A percentile compares a stretch with the other conserved stretches of the same genome.
phyloP scores from a whole-genome alignment of 2,888 invertebrate species.

The Drosophila recens region DNA sequence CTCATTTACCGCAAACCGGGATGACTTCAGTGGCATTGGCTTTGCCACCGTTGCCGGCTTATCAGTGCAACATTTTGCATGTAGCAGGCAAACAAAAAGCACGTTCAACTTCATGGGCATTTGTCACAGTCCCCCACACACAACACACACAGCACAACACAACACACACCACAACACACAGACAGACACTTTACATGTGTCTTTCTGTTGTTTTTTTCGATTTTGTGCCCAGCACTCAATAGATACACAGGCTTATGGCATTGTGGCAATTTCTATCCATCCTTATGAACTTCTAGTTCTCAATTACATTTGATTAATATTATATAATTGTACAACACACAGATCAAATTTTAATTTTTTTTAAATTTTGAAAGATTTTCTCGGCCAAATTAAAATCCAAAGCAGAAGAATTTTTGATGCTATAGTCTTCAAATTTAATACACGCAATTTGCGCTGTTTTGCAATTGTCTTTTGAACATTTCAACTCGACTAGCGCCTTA shows the following conservation, averaged over 20 bases:
- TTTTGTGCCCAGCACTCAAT: neutral
- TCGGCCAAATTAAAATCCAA: too few relatives aligned
- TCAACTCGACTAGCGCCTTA: too few relatives aligned
- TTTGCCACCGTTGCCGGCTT: conserved; percentile 70
- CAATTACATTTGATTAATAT: too few relatives aligned
- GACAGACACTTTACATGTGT: conserved; percentile 78
- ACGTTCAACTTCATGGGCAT: conserved; percentile 65
- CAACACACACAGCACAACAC: conserved; percentile 27
- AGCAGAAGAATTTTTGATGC: too few relatives aligned
- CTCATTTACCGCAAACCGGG: conserved; percentile 72
- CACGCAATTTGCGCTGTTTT: too few relatives aligned
- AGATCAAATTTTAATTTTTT: too few relatives aligned
- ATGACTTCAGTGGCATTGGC: conserved; percentile 76
- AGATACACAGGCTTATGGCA: neutral
- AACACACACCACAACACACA: conserved; percentile 12
- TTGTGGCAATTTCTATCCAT: too few relatives aligned
- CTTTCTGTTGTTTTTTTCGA: conserved; percentile 37
- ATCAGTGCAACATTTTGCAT: conserved; percentile 82
- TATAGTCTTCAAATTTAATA: too few relatives aligned
- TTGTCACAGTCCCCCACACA: conserved; percentile 72
- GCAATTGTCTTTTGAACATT: neutral
- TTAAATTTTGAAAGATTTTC: too few relatives aligned
- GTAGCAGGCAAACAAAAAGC: conserved; percentile 66
- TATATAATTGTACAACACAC: too few relatives aligned
- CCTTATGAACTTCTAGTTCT: too few relatives aligned